Percentiles rank a stretch among this genome's conserved stretches.
phyloP scores from a whole-genome alignment of 2,888 invertebrate species.

The Drosophila tanythrix region DNA sequence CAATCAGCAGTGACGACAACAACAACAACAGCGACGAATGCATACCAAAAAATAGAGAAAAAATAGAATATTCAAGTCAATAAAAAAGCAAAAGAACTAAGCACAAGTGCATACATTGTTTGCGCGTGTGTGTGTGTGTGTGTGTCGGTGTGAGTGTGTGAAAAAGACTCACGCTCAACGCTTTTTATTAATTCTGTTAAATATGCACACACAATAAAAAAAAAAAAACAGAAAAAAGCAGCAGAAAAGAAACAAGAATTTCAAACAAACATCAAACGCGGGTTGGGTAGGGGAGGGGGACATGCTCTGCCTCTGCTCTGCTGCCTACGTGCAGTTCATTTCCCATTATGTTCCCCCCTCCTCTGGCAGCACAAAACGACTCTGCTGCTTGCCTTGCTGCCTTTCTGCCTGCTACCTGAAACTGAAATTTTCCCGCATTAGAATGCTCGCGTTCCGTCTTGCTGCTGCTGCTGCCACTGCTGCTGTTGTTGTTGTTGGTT shows the following conservation, averaged over 20 bases:
- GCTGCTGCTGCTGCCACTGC: slow-evolving; percentile 31
- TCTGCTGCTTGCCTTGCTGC: slow-evolving; percentile 21
- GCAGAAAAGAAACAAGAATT: slow-evolving; percentile 56
- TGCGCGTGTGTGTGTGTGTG: slow-evolving; percentile 10
- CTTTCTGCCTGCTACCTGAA: slow-evolving; percentile 58
- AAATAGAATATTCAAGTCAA: slow-evolving; percentile 44
- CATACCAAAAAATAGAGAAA: slow-evolving; percentile 39
- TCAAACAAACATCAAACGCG: slow-evolving; percentile 62
- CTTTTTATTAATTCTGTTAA: slow-evolving; percentile 66
- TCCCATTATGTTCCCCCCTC: slow-evolving; percentile 50
- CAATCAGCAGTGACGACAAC: slow-evolving; percentile 37
- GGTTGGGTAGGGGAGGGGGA: not conserved
- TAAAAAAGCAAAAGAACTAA: slow-evolving; percentile 36
- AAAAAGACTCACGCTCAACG: slow-evolving; percentile 61
- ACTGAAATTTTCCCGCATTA: slow-evolving; percentile 72
- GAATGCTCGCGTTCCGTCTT: slow-evolving; percentile 55
- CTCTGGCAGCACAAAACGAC: slow-evolving; percentile 31
- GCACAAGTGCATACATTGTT: slow-evolving; percentile 49
- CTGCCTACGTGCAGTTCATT: slow-evolving; percentile 58
- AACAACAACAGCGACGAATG: slow-evolving; percentile 23
- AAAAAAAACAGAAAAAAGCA: slow-evolving; percentile 4
- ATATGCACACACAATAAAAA: slow-evolving; percentile 46
- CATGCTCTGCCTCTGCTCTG: slow-evolving; percentile 8
- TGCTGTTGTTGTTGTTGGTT: slow-evolving; percentile 46
- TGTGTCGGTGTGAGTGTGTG: slow-evolving; percentile 46